Evolutionary conservation across 2,113 vertebrate genomes (phyloP), one percentile per base, ranked within the genome.

Genomic region (Tetraodon nigroviridis): DNA sequence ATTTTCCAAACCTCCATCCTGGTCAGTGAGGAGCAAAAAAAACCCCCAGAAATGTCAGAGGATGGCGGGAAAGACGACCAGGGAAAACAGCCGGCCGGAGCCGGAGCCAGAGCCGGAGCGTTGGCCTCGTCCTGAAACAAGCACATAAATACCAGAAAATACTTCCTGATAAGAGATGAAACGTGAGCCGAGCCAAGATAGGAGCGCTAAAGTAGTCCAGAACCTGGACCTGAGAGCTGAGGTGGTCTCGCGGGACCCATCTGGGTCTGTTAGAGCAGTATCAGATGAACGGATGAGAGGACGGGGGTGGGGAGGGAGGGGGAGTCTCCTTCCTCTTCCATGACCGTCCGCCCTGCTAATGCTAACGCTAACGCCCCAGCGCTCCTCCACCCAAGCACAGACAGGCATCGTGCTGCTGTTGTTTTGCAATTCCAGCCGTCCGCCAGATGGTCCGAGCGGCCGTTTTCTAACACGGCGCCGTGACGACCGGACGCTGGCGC

Each of bases 281-380:
- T 82, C 77, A 73, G 76, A 86, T 78, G 80, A 84, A 74, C 73
- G 78, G 67, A n/a, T n/a, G n/a, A n/a, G n/a, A n/a, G n/a, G n/a
- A n/a, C n/a, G n/a, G n/a, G n/a, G n/a, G n/a, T n/a, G n/a, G n/a
- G n/a, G n/a, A n/a, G n/a, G n/a, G n/a, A n/a, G n/a, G n/a, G n/a
- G n/a, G 32, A 12, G 32, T 12, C 32, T 37, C 7, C 32, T 37
- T 37, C 32, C 32, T 32, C 32, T 7, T 12, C 32, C 32, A 59
- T 69, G 69, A 73, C 65, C 29, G 52, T 53, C 71, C 51, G 60
- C 58, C 67, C 55, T 16, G 42, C 42, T 17, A 44, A 44, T 47
- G 61, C 62, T 73, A 17, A 62, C 73, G 62, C 63, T 41, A 71
- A 69, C 64, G 61, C 67, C 67, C 71, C 71, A 61, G 69, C 24